These are phyloP conservation scores for Recurvirostra avosetta DNA, from an alignment of 2,113 vertebrate species.

Conservation along the genomic window DNA sequence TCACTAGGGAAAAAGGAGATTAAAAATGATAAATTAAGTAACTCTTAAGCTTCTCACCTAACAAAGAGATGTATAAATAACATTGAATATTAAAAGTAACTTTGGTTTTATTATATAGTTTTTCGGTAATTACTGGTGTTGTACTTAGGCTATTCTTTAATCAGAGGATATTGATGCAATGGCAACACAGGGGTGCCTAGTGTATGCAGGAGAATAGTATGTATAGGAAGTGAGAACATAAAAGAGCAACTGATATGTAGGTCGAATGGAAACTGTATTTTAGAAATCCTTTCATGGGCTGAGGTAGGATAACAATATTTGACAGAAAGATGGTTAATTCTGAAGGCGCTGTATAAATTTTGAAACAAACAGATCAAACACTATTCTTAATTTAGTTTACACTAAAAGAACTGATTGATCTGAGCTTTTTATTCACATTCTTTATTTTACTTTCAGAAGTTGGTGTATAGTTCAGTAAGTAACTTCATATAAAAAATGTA, in stretches of 20 bases:
- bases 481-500: neutral
- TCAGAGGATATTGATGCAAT: neutral
- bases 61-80: neutral
- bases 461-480: neutral
- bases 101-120: neutral
- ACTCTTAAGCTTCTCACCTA: neutral
- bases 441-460: neutral
- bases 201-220: neutral
- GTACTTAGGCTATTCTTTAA: neutral
- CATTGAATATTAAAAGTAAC: neutral
- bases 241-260: conserved; percentile 3
- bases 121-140: neutral
- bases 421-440: neutral
- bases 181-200: neutral
- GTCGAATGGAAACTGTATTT: neutral
- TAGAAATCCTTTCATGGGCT: neutral
- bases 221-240: neutral
- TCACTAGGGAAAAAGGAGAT: neutral
- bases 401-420: neutral
- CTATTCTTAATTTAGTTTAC: neutral
- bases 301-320: neutral
- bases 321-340: neutral
- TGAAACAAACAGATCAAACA: neutral
- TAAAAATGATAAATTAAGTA: neutral
- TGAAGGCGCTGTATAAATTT: neutral